Base-by-base conservation (phyloP, 2,888 invertebrate genomes). In the Epinotia brunnichana region DNA sequence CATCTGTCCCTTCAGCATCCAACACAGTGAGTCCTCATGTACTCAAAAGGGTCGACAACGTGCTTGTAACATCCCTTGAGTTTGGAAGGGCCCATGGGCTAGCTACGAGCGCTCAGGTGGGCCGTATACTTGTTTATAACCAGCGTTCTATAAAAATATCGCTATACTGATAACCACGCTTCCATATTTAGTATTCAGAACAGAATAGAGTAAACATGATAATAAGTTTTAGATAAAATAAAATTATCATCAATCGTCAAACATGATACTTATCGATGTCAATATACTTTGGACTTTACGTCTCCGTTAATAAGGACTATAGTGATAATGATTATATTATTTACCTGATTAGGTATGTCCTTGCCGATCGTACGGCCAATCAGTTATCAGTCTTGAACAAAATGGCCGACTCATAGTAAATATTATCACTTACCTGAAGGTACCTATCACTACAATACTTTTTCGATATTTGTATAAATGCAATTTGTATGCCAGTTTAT, bases 261-360 rank as follows among this genome's bases (percentile, higher is more conserved):
- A 79, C 81, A 74, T 80, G 83, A 83, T 83, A 35, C 35, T 9
- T 35, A 88, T 87, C 85, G 84, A 85, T 85, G 87, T 85, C 87
- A 88, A 86, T 75, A 73, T 17, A 81, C 76, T 80, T 76, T 80
- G 24, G 74, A 80, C 81, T 75, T 76, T 83, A 83, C 68, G 3
- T 9, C 44, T 21, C 17, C 3, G 7, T 3, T n/a, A 15, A 68
- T 73, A 70, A 51, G 29, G 48, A 17, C 53, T 41, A 66, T 39
- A 61, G 1, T 64, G 41, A 60, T 44, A 53, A 13, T 11, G n/a
- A 13, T 5, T 3, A 4, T 10, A 15, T 21, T 15, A 48, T 29
- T 35, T 29, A 35, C 24, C 24, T 41, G 17, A 41, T 17, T 63
- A 63, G 19, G 17, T 70, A 66, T 13, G 60, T 39, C 53, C 60